Conservation (phyloP, 2,797 vertebrate species). For the Gymnothorax javanicus region DNA sequence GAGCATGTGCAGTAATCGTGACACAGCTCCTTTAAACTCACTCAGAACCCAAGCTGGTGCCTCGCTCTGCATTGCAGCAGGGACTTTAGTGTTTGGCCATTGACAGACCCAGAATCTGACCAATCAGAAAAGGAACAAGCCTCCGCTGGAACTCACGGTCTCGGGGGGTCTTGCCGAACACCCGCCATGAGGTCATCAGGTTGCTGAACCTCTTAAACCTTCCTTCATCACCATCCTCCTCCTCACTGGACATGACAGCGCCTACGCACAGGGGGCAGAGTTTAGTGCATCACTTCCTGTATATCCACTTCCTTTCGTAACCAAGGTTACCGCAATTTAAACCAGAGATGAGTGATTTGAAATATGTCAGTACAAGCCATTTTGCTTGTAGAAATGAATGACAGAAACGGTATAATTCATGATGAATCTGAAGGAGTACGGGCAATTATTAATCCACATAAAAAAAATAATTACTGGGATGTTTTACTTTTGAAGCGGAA, state of each 20-base stretch:
- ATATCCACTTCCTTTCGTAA: not conserved
- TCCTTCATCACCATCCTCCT: slow-evolving; percentile 23
- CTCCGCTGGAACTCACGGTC: slow-evolving; percentile 44
- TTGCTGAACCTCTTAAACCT: slow-evolving; percentile 48
- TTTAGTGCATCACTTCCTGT: not conserved
- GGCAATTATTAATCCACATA: too few species aligned
- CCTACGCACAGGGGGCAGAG: slow-evolving; percentile 8
- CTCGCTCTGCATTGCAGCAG: too few species aligned
- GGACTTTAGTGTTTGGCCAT: not conserved
- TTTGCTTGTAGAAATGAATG: too few species aligned
- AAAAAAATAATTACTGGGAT: too few species aligned
- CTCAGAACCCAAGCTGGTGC: too few species aligned
- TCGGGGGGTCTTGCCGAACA: slow-evolving; percentile 38
- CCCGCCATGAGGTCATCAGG: slow-evolving; percentile 46
- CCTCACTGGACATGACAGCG: slow-evolving; percentile 33
- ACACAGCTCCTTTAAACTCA: too few species aligned
- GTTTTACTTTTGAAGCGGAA: too few species aligned
- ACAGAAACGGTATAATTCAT: too few species aligned
- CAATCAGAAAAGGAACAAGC: not conserved
- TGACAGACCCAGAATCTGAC: not conserved
- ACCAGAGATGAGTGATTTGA: too few species aligned
- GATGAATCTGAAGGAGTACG: too few species aligned
- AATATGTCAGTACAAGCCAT: too few species aligned
- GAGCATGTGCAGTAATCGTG: too few species aligned
- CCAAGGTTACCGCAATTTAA: not conserved